Percentiles rank a stretch among this genome's conserved stretches.
These are phyloP conservation scores for Acrocyrtus sp. DNA, from an alignment of 2,888 invertebrate genomes.

Conservation along the genomic window DNA sequence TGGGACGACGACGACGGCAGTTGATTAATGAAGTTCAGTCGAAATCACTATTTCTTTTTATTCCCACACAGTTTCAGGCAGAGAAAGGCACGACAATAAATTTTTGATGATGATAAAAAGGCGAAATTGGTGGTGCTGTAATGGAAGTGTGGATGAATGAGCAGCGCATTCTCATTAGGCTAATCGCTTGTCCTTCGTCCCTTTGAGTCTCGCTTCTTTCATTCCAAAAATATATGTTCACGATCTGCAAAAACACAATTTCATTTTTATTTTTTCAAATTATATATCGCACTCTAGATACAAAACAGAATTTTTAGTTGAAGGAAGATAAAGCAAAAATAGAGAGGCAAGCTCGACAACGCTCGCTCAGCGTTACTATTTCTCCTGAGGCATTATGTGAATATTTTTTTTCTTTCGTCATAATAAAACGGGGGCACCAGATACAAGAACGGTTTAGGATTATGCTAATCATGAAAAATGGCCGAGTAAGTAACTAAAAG, in stretches of 20 bases:
- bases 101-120: constrained; percentile 12
- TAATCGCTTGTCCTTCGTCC: constrained; percentile 14
- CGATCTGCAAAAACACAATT: constrained; percentile 24
- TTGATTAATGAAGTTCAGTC: constrained; percentile 16
- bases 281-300: no score
- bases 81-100: constrained; percentile 32
- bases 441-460: no score
- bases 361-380: no score
- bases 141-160: constrained; percentile 8
- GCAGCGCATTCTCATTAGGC: constrained; percentile 22
- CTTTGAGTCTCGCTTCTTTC: constrained; percentile 10
- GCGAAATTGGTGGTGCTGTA: constrained; percentile 24
- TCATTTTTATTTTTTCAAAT: no score
- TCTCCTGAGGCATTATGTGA: no score
- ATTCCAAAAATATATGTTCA: constrained; percentile 19
- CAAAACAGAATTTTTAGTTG: constrained; percentile 10
- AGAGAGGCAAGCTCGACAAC: no score
- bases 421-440: background rate
- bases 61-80: constrained; percentile 35
- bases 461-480: constrained; percentile 12
- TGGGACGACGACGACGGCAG: constrained; percentile 16
- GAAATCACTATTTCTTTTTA: background rate
- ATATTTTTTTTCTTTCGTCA: no score
- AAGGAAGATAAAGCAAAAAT: no score
- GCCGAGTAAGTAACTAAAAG: no score